Evolutionary conservation across 2,113 vertebrate species (phyloP), one percentile per base, ranked within the genome.

Genomic region (Zosterops pallidus): DNA sequence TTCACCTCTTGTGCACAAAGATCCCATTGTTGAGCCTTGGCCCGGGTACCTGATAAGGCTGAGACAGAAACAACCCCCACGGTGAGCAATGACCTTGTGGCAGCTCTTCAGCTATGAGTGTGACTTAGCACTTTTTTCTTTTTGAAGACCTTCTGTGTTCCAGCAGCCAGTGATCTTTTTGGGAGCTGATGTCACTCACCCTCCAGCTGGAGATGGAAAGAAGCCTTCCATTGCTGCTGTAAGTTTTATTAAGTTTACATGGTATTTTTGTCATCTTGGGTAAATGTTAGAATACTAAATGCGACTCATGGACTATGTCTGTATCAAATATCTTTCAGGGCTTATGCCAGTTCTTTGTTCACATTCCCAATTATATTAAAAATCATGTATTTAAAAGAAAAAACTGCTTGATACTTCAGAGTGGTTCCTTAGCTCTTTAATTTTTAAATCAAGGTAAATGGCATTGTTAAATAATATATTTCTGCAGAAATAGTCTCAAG

Each of bases 121-220:
- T 96, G 95, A 92, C 95, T 96, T 96, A 80, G 94, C 82, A 69
- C 83, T 92, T 95, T 96, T 93, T 91, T 95, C 94, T 95, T 83
- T 96, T 97, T 97, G 86, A 97, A 99, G 99, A 95, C 99, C 99
- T 86, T 99, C 99, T 98, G 99, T 99, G 97, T 99, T 99, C 98
- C 99, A 99, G 98, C 99, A 99, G 98, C 99, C 99, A 83, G 99
- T 99, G 95, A 99, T 99, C 97, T 99, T 99, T 98, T 97, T 99
- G 98, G 99, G 99, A 96, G 99, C 99, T 31, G 99, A 99, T 94
- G 99, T 99, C 93, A 99, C 99, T 68, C 99, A 99, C 95, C 99
- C 99, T 57, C 99, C 99, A 84, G 99, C 99, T 88, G 99, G 99
- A 82, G 99, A 99, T 88, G 99, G 99, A 52, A 99, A 99, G 97